These are phyloP conservation scores for Sminthurinus aureus DNA, from an alignment of 2,888 invertebrate genomes.

Conservation along the genomic window DNA sequence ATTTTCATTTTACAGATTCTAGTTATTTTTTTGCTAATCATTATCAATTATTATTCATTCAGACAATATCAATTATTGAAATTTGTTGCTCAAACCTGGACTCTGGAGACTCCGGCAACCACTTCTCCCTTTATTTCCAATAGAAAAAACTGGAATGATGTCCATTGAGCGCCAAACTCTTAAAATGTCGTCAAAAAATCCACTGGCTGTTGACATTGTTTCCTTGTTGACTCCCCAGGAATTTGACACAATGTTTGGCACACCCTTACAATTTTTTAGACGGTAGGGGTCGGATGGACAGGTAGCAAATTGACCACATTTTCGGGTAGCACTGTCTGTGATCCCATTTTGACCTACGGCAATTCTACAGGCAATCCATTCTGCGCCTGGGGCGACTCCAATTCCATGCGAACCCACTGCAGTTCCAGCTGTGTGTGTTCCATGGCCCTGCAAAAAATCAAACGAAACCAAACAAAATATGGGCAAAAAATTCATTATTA, in stretches of 20 bases:
- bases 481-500: too few species aligned
- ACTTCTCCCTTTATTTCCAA: conserved; percentile 28
- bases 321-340: background rate
- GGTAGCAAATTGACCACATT: conserved; percentile 15
- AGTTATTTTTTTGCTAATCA: too few species aligned
- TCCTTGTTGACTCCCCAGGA: conserved; percentile 42
- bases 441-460: too few species aligned
- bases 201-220: too few species aligned
- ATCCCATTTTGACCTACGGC: background rate
- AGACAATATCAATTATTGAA: too few species aligned
- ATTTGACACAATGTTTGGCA: conserved; percentile 10
- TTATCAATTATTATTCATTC: too few species aligned
- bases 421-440: conserved; percentile 42
- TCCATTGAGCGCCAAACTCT: conserved; percentile 36
- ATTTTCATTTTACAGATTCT: too few species aligned
- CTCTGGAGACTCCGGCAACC: too few species aligned
- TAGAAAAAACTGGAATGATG: conserved; percentile 45
- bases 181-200: conserved; percentile 36
- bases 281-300: conserved; percentile 10
- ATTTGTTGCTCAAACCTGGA: too few species aligned
- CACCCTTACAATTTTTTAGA: background rate
- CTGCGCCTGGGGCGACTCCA: conserved; percentile 45
- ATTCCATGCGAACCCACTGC: conserved; percentile 36
- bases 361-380: conserved; percentile 46
- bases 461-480: too few species aligned